Base-by-base conservation (phyloP, 1,140 invertebrate species). In the Papilio aristodemus region DNA sequence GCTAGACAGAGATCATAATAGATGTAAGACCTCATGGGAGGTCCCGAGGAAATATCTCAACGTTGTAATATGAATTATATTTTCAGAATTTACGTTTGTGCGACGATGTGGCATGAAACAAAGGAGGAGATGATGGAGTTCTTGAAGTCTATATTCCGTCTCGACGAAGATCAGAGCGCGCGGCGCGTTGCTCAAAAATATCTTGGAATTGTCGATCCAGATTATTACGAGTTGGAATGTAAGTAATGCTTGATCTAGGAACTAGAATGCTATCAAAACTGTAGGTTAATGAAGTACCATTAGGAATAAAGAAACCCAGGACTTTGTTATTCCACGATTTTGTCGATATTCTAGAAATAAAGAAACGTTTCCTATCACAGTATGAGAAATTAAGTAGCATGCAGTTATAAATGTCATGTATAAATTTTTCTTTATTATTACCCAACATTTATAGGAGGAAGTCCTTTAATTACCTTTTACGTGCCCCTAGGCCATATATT, bases 91-190 rank as follows among this genome's bases (percentile, higher is more conserved):
- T 99, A 97, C 83, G 96, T 97, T 3, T 99, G 98, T 79, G 97
- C 97, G 8, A 99, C 98, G 6, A 99, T 99, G 98, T 99, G 98
- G 98, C 98, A 99, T 83, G 98, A 99, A 90, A 99, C 96, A 4
- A 95, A 95, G 84, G 96, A 98, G 67, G 98, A 99, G 91, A 99
- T 99, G 98, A 96, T 97, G 67, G 96, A 96, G 80, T 97, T 97
- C 92, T 94, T 98, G 78, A 97, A 97, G 81, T 97, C 96, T 68
- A 96, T 97, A 70, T 93, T 97, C 75, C 92, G 96, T 1, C 90
- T 99, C 88, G 98, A 99, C 87, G 97, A 97, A 85, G 98, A 99
- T 90, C 98, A 99, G 79, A 97, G 96, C 72, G 97, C 97, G 0
- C 93, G 97, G 58, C 92, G 97, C 57, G 96, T 98, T 0, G 97